These are phyloP conservation scores for Drosophila chauvacae DNA, from an alignment of 1,140 invertebrate genomes.

Conservation along the genomic window DNA sequence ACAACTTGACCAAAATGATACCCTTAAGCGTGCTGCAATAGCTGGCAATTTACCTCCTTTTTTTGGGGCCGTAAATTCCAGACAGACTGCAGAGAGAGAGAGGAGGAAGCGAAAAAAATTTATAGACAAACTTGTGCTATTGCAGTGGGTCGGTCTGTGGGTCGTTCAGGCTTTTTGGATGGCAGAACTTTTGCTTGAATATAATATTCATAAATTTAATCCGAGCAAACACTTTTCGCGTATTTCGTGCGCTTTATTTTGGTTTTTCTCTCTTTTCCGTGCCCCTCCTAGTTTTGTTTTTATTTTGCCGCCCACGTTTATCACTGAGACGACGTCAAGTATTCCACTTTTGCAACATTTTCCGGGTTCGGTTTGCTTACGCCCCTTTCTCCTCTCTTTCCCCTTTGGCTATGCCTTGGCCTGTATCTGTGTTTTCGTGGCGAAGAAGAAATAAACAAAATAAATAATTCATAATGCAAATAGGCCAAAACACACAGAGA, in stretches of 20 bases:
- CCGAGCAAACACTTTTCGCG: slow-evolving; percentile 76
- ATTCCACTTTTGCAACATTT: slow-evolving; percentile 64
- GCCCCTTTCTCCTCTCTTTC: neutral
- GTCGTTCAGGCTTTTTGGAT: slow-evolving; percentile 15
- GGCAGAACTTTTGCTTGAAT: slow-evolving; percentile 62
- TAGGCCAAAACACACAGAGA: slow-evolving; percentile 67
- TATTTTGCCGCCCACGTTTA: slow-evolving; percentile 53
- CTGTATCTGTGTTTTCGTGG: slow-evolving; percentile 37
- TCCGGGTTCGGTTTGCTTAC: slow-evolving; percentile 46
- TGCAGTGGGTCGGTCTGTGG: slow-evolving; percentile 26
- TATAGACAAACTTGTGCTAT: slow-evolving; percentile 65
- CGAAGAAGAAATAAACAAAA: slow-evolving; percentile 67
- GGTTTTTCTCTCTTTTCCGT: slow-evolving; percentile 1
- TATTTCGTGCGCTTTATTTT: slow-evolving; percentile 65
- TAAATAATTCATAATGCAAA: slow-evolving; percentile 83
- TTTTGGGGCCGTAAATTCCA: slow-evolving; percentile 54
- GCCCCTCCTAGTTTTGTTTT: slow-evolving; percentile 28
- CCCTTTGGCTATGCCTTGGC: neutral
- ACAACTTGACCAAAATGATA: slow-evolving; percentile 67
- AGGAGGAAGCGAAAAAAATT: slow-evolving; percentile 47
- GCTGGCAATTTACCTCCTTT: slow-evolving; percentile 47
- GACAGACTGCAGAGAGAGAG: slow-evolving; percentile 5
- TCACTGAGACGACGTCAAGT: slow-evolving; percentile 70
- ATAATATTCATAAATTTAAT: slow-evolving; percentile 83
- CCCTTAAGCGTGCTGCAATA: slow-evolving; percentile 65